phyloP scores from a whole-genome alignment of 2,888 invertebrate species.

The Pristionchus entomophagus region DNA sequence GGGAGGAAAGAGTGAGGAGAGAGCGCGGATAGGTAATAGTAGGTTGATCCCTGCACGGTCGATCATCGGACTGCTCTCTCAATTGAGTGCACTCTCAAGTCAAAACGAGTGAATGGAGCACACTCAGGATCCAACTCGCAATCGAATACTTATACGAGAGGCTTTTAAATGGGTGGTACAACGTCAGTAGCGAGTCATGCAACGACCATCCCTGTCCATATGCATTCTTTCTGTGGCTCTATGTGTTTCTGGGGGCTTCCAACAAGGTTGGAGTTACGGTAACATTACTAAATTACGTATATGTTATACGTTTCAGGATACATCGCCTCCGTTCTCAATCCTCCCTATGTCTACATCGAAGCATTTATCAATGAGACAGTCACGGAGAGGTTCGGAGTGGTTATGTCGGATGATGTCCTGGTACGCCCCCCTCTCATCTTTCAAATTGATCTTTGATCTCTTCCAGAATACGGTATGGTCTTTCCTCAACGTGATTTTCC shows the following conservation, averaged over 20 bases:
- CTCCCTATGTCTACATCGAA: slow-evolving; percentile 50
- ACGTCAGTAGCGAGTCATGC: neutral
- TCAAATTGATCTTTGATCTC: neutral
- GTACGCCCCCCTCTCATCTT: neutral
- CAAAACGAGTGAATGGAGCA: neutral
- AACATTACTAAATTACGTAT: neutral
- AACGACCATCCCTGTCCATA: slow-evolving; percentile 44
- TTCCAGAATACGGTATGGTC: slow-evolving; percentile 57
- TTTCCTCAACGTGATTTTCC: slow-evolving; percentile 55
- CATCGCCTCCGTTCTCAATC: slow-evolving; percentile 51
- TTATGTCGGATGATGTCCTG: slow-evolving; percentile 36
- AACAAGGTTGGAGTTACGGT: slow-evolving; percentile 38
- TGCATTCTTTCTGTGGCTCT: slow-evolving; percentile 50
- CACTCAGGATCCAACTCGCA: neutral
- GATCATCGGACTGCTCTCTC: neutral
- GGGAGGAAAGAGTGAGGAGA: neutral
- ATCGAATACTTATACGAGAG: neutral
- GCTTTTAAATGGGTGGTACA: neutral
- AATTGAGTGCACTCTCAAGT: neutral
- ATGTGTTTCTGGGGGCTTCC: slow-evolving; percentile 49
- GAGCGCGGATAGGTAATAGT: neutral
- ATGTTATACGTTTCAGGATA: slow-evolving; percentile 12
- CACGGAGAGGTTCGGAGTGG: slow-evolving; percentile 46
- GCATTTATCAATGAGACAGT: slow-evolving; percentile 49
- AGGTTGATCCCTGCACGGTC: neutral